Conservation (phyloP, 2,797 vertebrate species). For the Lagodon rhomboides region DNA sequence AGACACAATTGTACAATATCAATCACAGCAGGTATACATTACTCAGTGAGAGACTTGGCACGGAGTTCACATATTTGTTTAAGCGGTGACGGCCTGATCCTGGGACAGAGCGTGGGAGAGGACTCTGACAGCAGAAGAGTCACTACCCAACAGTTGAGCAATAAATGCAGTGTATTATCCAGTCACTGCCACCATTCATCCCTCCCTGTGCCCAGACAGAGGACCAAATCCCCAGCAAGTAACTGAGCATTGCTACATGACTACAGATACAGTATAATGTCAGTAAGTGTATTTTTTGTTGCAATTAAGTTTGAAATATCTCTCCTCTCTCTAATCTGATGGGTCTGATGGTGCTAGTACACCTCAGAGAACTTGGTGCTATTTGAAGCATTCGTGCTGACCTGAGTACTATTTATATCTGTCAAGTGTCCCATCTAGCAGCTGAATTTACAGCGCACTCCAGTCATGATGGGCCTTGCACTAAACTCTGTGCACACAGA, state of each 20-base stretch:
- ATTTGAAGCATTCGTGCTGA: conserved; percentile 54
- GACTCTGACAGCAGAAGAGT: conserved; percentile 49
- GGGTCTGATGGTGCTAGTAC: conserved; percentile 14
- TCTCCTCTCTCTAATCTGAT: conserved; percentile 34
- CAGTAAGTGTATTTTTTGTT: background rate
- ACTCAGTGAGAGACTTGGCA: conserved; percentile 64
- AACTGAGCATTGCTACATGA: background rate
- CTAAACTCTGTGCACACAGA: conserved; percentile 37
- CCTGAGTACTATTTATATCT: conserved; percentile 61
- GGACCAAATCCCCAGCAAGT: conserved; percentile 21
- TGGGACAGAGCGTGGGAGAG: conserved; percentile 74
- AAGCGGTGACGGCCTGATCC: conserved; percentile 48
- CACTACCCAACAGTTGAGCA: conserved; percentile 53
- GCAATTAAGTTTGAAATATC: conserved; percentile 14
- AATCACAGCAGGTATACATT: conserved; percentile 73
- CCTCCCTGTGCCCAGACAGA: conserved; percentile 20
- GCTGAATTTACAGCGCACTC: conserved; percentile 59
- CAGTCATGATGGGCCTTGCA: conserved; percentile 46
- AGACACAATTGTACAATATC: conserved; percentile 64
- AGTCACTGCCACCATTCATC: conserved; percentile 47
- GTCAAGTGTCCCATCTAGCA: conserved; percentile 53
- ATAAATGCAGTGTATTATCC: conserved; percentile 64
- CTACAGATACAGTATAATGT: background rate
- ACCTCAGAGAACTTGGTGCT: conserved; percentile 26
- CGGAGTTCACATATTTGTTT: conserved; percentile 78